phyloP scores from a whole-genome alignment of 1,140 invertebrate genomes.

The Anoplolepis gracilipes region DNA sequence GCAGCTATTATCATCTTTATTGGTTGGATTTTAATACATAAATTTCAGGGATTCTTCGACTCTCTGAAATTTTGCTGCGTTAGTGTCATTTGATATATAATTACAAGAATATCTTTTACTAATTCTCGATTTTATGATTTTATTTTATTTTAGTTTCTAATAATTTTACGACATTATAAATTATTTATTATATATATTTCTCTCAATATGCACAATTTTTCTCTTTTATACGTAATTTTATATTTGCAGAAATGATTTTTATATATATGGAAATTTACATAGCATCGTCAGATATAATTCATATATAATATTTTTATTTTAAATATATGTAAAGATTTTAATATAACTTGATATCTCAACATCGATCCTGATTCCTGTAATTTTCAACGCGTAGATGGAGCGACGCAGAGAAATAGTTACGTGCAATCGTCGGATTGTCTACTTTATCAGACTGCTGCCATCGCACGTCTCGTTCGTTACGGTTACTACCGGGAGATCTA shows the following conservation, averaged over 20 bases:
- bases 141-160: no score
- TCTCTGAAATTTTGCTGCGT: background rate
- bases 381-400: slow-evolving; percentile 16
- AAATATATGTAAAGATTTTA: background rate
- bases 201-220: background rate
- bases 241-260: background rate
- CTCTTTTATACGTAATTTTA: background rate
- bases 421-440: slow-evolving; percentile 25
- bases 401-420: slow-evolving; percentile 50
- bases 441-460: slow-evolving; percentile 49
- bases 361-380: background rate
- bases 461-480: slow-evolving; percentile 70
- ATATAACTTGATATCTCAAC: background rate
- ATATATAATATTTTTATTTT: background rate
- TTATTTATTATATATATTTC: background rate
- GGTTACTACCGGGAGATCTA: slow-evolving; percentile 67
- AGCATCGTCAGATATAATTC: background rate
- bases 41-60: background rate
- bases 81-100: background rate
- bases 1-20: background rate
- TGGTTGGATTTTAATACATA: background rate
- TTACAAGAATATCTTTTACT: background rate
- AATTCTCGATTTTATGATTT: background rate
- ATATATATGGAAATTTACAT: background rate
- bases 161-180: background rate